Evolutionary conservation across 2,797 vertebrate species (phyloP).

Genomic region (Pterois miles): DNA sequence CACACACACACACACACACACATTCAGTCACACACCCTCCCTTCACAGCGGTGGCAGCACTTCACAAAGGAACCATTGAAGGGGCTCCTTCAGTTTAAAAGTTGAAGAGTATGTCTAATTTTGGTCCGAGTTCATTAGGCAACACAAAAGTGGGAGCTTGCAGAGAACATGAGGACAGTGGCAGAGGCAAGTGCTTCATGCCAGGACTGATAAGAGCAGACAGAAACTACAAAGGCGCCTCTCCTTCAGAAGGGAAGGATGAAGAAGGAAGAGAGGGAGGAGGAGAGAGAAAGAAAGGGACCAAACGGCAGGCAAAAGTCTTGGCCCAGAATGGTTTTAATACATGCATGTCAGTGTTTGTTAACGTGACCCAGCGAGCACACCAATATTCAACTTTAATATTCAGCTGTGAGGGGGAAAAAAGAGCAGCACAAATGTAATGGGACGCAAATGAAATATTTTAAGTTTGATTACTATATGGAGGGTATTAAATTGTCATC

Average conservation of each 20-base stretch:
- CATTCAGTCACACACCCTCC: slow-evolving; percentile 50
- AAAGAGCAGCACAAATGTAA: slow-evolving; percentile 52
- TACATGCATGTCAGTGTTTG: slow-evolving; percentile 71
- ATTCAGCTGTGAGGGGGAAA: slow-evolving; percentile 48
- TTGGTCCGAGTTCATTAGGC: slow-evolving; percentile 88
- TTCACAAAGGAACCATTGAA: slow-evolving; percentile 86
- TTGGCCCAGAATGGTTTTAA: slow-evolving; percentile 65
- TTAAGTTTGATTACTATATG: slow-evolving; percentile 60
- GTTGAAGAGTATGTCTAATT: slow-evolving; percentile 89
- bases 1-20: slow-evolving; percentile 41
- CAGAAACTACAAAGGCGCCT: slow-evolving; percentile 80
- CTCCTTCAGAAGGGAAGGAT: slow-evolving; percentile 77
- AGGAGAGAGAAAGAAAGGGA: slow-evolving; percentile 62
- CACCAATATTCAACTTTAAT: slow-evolving; percentile 71
- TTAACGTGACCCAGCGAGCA: slow-evolving; percentile 59
- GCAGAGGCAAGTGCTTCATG: slow-evolving; percentile 84
- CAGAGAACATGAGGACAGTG: slow-evolving; percentile 85
- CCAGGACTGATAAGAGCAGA: slow-evolving; percentile 83
- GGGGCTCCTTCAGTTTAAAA: slow-evolving; percentile 83
- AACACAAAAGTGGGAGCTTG: slow-evolving; percentile 85
- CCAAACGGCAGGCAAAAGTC: slow-evolving; percentile 64
- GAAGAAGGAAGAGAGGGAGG: slow-evolving; percentile 64
- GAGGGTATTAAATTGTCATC: slow-evolving; percentile 77
- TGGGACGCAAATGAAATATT: slow-evolving; percentile 56
- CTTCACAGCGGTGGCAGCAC: slow-evolving; percentile 70